A percentile compares a stretch with the other conserved stretches of the same genome.
phyloP scores from a whole-genome alignment of 2,888 invertebrate species.

The Leucophenga montana region DNA sequence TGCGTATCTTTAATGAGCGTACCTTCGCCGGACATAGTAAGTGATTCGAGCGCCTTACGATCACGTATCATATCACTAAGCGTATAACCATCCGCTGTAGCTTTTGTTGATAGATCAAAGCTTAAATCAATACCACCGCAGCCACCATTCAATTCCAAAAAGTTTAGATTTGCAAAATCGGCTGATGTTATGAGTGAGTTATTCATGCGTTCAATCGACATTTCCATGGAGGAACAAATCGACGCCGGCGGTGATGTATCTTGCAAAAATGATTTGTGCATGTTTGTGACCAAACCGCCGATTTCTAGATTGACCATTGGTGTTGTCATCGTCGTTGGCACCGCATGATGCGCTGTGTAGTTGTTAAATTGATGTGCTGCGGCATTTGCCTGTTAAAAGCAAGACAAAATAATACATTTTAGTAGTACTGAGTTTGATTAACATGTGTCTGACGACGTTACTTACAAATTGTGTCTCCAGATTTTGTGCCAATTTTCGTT shows the following conservation, averaged over 20 bases:
- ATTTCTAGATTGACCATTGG: constrained; percentile 68
- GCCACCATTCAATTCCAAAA: constrained; percentile 61
- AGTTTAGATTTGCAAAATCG: constrained; percentile 71
- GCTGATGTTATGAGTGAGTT: constrained; percentile 72
- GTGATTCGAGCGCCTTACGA: constrained; percentile 68
- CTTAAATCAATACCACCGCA: constrained; percentile 34
- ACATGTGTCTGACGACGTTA: constrained; percentile 28
- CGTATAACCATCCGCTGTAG: constrained; percentile 60
- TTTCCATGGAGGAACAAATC: constrained; percentile 69
- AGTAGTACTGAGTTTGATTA: constrained; percentile 4
- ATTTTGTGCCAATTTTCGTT: constrained; percentile 67
- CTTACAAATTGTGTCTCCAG: constrained; percentile 69
- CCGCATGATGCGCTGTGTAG: neutral
- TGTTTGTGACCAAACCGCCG: constrained; percentile 71
- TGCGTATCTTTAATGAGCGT: constrained; percentile 70
- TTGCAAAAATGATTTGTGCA: constrained; percentile 71
- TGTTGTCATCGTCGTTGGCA: neutral
- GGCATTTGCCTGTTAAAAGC: constrained; percentile 24
- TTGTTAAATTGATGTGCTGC: neutral
- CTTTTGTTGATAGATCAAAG: constrained; percentile 52
- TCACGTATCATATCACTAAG: constrained; percentile 70
- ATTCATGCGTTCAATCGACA: constrained; percentile 68
- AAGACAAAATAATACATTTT: neutral
- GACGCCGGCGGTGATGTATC: constrained; percentile 72
- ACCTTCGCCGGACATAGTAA: constrained; percentile 70